These are phyloP conservation scores for Morone saxatilis DNA, from an alignment of 2,113 vertebrate species.

Conservation along the genomic window DNA sequence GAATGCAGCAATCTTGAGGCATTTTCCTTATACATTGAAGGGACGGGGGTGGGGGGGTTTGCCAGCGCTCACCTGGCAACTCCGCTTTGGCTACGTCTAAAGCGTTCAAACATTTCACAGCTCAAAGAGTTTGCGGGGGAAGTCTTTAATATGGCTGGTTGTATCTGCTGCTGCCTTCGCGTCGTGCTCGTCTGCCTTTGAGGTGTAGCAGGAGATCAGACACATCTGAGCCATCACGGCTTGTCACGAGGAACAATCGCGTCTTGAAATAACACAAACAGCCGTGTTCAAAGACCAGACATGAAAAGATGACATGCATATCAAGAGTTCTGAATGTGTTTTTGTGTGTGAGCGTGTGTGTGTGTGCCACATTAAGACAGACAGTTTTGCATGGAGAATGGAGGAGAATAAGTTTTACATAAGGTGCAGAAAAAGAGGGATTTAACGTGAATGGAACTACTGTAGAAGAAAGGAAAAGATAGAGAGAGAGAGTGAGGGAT, in stretches of 20 bases:
- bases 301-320: constrained; percentile 71
- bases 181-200: constrained; percentile 68
- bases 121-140: constrained; percentile 70
- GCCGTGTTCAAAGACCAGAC: constrained; percentile 75
- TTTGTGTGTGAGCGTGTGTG: neutral
- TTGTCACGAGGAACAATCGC: constrained; percentile 73
- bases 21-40: constrained; percentile 67
- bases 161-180: constrained; percentile 55
- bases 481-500: constrained; percentile 25
- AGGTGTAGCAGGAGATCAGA: constrained; percentile 73
- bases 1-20: constrained; percentile 71
- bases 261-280: constrained; percentile 79
- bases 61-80: constrained; percentile 73
- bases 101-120: constrained; percentile 78
- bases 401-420: constrained; percentile 53
- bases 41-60: neutral
- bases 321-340: constrained; percentile 59
- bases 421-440: constrained; percentile 46
- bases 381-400: constrained; percentile 38
- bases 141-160: constrained; percentile 72
- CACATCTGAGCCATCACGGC: constrained; percentile 70
- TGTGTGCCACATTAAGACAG: constrained; percentile 35
- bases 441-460: constrained; percentile 61
- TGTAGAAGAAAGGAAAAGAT: constrained; percentile 56
- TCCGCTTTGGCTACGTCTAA: constrained; percentile 40